Evolutionary conservation across 2,113 vertebrate species (phyloP).

Genomic region (Theristicus caerulescens): DNA sequence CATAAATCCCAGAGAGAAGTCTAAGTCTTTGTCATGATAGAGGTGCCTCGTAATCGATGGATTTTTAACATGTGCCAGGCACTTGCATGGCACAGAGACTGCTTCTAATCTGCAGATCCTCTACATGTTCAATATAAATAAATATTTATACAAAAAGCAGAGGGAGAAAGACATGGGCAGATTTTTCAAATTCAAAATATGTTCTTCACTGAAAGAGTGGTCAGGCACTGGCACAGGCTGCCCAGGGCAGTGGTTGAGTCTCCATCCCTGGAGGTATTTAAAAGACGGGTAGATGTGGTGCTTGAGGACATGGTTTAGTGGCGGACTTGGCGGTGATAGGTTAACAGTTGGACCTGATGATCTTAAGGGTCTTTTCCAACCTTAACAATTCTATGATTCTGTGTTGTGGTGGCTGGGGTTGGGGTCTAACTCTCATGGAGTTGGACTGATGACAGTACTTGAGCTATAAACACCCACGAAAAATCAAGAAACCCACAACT

Average conservation of each 20-base stretch:
- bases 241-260: no score
- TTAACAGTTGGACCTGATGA: no score
- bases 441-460: background rate
- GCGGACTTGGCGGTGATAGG: no score
- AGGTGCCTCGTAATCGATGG: fast-evolving
- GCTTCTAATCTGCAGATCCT: background rate
- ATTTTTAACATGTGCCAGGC: background rate
- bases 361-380: no score
- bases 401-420: background rate
- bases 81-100: background rate
- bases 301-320: no score
- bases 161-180: no score
- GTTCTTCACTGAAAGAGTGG: no score
- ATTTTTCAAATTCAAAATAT: background rate
- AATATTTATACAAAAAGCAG: background rate
- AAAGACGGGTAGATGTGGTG: no score
- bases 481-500: background rate
- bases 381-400: no score
- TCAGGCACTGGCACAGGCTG: no score
- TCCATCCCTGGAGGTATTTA: no score
- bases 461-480: background rate
- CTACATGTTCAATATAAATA: background rate
- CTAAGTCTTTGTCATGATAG: background rate
- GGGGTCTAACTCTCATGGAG: background rate
- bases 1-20: background rate